A percentile compares a stretch with the other conserved stretches of the same genome.
Evolutionary conservation across 2,797 vertebrate species (phyloP).

Genomic region (Pseudocheirus occidentalis): DNA sequence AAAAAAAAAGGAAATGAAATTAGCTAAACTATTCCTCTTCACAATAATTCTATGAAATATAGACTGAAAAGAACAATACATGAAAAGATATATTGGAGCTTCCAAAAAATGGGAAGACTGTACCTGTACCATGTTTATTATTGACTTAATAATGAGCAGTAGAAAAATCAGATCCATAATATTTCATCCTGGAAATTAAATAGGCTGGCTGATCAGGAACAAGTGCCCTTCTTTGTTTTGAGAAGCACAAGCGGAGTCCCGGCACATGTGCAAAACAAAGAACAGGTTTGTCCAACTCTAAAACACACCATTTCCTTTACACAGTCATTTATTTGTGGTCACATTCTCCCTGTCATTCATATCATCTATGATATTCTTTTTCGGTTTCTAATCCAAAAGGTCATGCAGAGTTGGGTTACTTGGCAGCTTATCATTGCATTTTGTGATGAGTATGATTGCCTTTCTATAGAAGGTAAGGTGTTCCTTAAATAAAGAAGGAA

Average conservation of each 20-base stretch:
- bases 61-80: no score
- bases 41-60: accelerated
- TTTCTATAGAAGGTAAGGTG: slow-evolving; percentile 39
- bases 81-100: background rate
- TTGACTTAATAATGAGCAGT: background rate
- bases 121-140: no score
- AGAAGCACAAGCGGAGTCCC: background rate
- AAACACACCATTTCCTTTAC: background rate
- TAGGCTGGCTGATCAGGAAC: background rate
- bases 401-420: background rate
- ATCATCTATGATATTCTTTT: slow-evolving; percentile 15
- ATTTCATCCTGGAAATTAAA: slow-evolving; percentile 10
- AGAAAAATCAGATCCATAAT: background rate
- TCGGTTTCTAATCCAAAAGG: slow-evolving; percentile 27
- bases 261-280: slow-evolving; percentile 25
- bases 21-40: background rate
- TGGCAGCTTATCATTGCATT: slow-evolving; percentile 37
- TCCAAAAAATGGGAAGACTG: background rate
- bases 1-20: background rate
- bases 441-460: background rate
- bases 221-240: background rate
- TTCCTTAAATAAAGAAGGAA: slow-evolving; percentile 55
- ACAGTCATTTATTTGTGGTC: background rate
- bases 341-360: background rate
- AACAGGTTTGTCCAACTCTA: background rate